These are phyloP conservation scores for Anoplophora glabripennis DNA, from an alignment of 1,140 invertebrate genomes.

Conservation along the genomic window DNA sequence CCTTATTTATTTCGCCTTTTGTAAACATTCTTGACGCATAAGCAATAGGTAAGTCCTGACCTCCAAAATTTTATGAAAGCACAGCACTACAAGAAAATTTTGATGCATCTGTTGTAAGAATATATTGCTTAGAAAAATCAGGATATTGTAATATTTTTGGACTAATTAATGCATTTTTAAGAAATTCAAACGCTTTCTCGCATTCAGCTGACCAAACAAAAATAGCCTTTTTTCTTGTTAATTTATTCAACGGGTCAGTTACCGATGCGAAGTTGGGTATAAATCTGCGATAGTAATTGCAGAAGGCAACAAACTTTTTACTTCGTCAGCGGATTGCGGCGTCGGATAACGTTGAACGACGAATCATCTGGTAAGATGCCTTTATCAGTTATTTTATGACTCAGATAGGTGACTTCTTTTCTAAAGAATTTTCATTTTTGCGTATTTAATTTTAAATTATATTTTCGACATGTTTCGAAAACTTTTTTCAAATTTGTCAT, in stretches of 20 bases:
- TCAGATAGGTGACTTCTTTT: constrained; percentile 1
- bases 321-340: too few relatives aligned
- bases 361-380: constrained; percentile 34
- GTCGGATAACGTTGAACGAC: constrained; percentile 33
- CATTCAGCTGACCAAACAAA: neutral
- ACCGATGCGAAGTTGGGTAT: constrained; percentile 34
- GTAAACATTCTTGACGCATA: neutral
- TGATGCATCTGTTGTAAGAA: constrained; percentile 14
- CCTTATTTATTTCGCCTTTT: neutral
- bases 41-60: neutral
- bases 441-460: constrained; percentile 9
- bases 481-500: constrained; percentile 1
- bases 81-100: neutral
- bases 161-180: neutral
- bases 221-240: neutral
- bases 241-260: neutral
- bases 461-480: constrained; percentile 9
- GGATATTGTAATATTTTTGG: constrained; percentile 8
- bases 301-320: too few relatives aligned
- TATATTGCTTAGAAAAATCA: too few relatives aligned
- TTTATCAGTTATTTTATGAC: constrained; percentile 8
- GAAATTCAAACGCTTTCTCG: constrained; percentile 3
- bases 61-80: too few relatives aligned
- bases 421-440: constrained; percentile 15
- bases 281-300: too few relatives aligned